These are phyloP conservation scores for Enteromius paludinosus DNA, from an alignment of 2,797 vertebrate species.

Conservation along the genomic window DNA sequence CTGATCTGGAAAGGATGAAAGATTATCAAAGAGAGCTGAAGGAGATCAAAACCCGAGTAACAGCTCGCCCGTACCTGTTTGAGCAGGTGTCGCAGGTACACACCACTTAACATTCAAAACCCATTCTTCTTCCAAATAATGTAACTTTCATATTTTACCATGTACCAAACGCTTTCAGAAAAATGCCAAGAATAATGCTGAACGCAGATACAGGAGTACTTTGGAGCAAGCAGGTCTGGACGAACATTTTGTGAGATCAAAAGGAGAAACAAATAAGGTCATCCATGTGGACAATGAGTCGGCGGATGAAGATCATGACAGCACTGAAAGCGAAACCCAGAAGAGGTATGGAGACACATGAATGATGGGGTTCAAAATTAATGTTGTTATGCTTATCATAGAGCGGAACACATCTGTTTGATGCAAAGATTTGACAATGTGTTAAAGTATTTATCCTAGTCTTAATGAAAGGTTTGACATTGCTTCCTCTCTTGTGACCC, in stretches of 20 bases:
- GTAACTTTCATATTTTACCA: background rate
- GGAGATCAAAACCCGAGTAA: slow-evolving; percentile 88
- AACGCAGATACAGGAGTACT: slow-evolving; percentile 81
- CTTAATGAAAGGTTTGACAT: slow-evolving; percentile 9
- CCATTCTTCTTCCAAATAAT: background rate
- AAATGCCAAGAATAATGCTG: slow-evolving; percentile 82
- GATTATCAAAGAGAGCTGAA: slow-evolving; percentile 89
- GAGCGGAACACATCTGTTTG: slow-evolving; percentile 10
- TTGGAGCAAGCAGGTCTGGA: slow-evolving; percentile 84
- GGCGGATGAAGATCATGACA: slow-evolving; percentile 54
- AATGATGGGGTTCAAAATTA: slow-evolving; percentile 32
- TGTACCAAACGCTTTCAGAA: slow-evolving; percentile 68
- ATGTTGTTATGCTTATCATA: slow-evolving; percentile 4
- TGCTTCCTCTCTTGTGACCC: slow-evolving; percentile 25
- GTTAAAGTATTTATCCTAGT: slow-evolving; percentile 35
- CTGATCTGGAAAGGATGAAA: slow-evolving; percentile 84
- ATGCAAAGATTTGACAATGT: slow-evolving; percentile 40
- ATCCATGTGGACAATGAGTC: slow-evolving; percentile 53
- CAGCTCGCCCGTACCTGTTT: slow-evolving; percentile 88
- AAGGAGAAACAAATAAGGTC: slow-evolving; percentile 69
- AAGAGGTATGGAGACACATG: slow-evolving; percentile 71
- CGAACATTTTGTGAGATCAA: slow-evolving; percentile 86
- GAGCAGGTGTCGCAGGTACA: slow-evolving; percentile 92
- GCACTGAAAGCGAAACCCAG: slow-evolving; percentile 57
- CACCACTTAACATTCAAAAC: slow-evolving; percentile 30